Evolutionary conservation across 2,888 invertebrate genomes (phyloP).

Genomic region (Ganaspis brasiliensis): DNA sequence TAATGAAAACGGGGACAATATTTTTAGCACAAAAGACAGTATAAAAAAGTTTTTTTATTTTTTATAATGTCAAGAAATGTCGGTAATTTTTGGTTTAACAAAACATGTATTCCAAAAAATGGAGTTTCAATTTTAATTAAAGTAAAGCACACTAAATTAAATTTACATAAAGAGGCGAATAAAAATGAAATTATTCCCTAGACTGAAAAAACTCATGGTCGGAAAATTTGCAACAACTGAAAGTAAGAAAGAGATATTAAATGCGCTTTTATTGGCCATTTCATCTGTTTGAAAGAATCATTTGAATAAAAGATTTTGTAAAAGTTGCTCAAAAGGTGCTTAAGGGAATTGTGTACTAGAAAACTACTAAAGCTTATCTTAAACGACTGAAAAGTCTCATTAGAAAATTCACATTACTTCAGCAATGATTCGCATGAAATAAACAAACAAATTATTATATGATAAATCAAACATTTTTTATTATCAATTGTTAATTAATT

Average conservation of each 20-base stretch:
- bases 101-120: too few relatives aligned
- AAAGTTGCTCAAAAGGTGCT: not conserved
- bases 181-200: not conserved
- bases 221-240: too few relatives aligned
- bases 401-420: not conserved
- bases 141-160: not conserved
- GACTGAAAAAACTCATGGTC: not conserved
- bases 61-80: too few relatives aligned
- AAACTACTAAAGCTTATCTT: not conserved
- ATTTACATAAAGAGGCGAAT: not conserved
- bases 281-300: not conserved
- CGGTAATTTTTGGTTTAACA: too few relatives aligned
- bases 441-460: too few relatives aligned
- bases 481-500: too few relatives aligned
- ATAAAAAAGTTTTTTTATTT: too few relatives aligned
- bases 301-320: not conserved
- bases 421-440: too few relatives aligned
- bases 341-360: not conserved
- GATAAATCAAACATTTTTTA: too few relatives aligned
- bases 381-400: not conserved
- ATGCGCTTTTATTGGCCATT: slow-evolving; percentile 9
- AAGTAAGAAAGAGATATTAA: slow-evolving; percentile 12
- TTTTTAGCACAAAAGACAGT: too few relatives aligned
- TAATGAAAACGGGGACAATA: too few relatives aligned
- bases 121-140: too few relatives aligned